Conservation (phyloP, 2,797 vertebrate genomes). For the Sebastes miniatus region DNA sequence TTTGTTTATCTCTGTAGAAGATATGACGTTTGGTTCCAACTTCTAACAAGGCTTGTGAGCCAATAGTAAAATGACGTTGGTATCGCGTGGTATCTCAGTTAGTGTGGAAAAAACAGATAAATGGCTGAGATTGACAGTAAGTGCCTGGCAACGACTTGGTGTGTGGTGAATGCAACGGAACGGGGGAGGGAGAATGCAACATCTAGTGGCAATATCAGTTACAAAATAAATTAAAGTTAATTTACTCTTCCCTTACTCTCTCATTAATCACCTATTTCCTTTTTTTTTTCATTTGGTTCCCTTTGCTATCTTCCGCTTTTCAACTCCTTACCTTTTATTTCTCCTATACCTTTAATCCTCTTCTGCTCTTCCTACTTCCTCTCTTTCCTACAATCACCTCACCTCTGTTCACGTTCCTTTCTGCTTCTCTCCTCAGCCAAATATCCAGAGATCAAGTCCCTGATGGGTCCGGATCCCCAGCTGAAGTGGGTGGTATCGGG, state of each 20-base stretch:
- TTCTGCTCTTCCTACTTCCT: not conserved
- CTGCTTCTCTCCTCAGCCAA: constrained; percentile 83
- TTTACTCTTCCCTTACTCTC: not conserved
- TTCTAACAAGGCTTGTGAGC: too few species aligned
- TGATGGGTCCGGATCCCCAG: constrained; percentile 94
- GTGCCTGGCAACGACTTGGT: too few species aligned
- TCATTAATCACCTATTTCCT: not conserved
- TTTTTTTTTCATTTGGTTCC: not conserved
- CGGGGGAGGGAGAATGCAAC: too few species aligned
- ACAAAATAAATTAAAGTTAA: not conserved
- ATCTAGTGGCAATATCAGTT: too few species aligned
- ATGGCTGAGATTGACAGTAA: too few species aligned
- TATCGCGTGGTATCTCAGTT: too few species aligned
- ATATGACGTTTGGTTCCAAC: too few species aligned
- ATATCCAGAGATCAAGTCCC: constrained; percentile 93
- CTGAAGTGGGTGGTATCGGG: constrained; percentile 94
- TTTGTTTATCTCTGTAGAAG: too few species aligned
- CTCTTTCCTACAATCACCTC: not conserved
- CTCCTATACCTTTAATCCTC: not conserved
- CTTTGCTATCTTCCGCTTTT: not conserved
- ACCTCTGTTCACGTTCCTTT: not conserved
- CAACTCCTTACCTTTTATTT: not conserved
- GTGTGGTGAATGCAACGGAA: too few species aligned
- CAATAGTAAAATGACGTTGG: too few species aligned
- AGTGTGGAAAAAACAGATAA: too few species aligned